Evolutionary conservation across 1,140 invertebrate genomes (phyloP).

Genomic region (Planococcus citri): DNA sequence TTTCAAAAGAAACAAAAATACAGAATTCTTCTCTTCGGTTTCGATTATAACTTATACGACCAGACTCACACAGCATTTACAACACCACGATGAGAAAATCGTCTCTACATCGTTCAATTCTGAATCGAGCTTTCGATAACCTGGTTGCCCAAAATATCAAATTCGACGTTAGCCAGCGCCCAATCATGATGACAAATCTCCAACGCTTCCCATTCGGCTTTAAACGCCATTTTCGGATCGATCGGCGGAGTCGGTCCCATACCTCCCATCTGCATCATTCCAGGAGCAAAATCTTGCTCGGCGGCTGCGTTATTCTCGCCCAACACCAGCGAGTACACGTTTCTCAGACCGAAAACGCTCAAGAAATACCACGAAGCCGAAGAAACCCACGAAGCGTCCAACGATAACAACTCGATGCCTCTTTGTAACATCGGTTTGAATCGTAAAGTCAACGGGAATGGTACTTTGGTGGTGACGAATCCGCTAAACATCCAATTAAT

Average conservation of each 20-base stretch:
- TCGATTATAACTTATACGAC: too few species aligned
- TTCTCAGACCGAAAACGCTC: constrained; percentile 96
- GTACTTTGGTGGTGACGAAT: constrained; percentile 98
- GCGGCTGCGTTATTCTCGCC: constrained; percentile 99
- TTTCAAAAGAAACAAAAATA: too few species aligned
- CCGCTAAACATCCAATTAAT: constrained; percentile 99
- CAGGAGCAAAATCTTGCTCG: constrained; percentile 59
- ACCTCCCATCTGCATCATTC: constrained; percentile 71
- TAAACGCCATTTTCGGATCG: constrained; percentile 96
- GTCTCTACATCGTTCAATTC: too few species aligned
- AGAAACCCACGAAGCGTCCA: constrained; percentile 99
- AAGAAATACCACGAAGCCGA: constrained; percentile 99
- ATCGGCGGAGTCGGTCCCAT: constrained; percentile 93
- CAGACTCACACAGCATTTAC: too few species aligned
- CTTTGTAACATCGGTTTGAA: constrained; percentile 99
- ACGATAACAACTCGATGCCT: constrained; percentile 84
- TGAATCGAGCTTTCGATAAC: constrained; percentile 14
- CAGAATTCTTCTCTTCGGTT: too few species aligned
- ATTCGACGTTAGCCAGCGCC: constrained; percentile 44
- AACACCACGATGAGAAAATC: too few species aligned
- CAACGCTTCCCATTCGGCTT: constrained; percentile 97
- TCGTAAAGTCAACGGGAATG: constrained; percentile 91
- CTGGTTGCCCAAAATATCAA: not conserved
- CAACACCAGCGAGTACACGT: constrained; percentile 93
- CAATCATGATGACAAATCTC: constrained; percentile 91